phyloP scores from a whole-genome alignment of 1,140 invertebrate species.

The Paraescarpia echinospica region DNA sequence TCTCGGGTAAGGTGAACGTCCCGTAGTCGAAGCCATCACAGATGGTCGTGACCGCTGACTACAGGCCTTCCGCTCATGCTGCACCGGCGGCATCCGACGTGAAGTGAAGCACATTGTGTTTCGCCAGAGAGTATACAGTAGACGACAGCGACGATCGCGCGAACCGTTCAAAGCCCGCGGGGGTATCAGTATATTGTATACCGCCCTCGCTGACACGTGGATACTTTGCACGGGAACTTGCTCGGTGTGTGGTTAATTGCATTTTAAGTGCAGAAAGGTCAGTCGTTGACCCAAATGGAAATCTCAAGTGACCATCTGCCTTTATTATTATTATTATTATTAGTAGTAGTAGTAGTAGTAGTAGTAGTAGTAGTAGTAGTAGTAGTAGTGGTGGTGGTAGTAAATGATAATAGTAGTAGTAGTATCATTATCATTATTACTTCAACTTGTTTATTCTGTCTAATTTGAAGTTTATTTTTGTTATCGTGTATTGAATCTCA shows the following conservation, averaged over 20 bases:
- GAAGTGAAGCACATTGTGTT: not conserved
- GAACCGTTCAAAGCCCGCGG: not conserved
- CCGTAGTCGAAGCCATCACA: not conserved
- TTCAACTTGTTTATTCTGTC: not conserved
- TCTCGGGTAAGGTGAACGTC: not conserved
- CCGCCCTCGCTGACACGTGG: not conserved
- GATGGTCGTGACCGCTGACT: not conserved
- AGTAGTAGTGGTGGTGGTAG: no score
- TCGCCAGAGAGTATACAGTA: not conserved
- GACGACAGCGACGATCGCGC: not conserved
- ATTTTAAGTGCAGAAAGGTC: not conserved
- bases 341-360: no score
- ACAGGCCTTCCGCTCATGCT: not conserved
- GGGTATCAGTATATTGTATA: not conserved
- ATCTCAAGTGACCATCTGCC: not conserved
- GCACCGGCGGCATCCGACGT: not conserved
- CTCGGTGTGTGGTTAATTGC: not conserved
- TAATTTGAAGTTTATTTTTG: not conserved
- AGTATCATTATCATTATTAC: not conserved
- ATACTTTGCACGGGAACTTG: not conserved
- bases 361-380: no score
- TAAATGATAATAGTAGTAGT: no score
- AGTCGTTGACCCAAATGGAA: not conserved
- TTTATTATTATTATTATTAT: not conserved
- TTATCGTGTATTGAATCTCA: no score